Evolutionary conservation across 2,113 vertebrate species (phyloP).

Genomic region (Leucopternis melanops): DNA sequence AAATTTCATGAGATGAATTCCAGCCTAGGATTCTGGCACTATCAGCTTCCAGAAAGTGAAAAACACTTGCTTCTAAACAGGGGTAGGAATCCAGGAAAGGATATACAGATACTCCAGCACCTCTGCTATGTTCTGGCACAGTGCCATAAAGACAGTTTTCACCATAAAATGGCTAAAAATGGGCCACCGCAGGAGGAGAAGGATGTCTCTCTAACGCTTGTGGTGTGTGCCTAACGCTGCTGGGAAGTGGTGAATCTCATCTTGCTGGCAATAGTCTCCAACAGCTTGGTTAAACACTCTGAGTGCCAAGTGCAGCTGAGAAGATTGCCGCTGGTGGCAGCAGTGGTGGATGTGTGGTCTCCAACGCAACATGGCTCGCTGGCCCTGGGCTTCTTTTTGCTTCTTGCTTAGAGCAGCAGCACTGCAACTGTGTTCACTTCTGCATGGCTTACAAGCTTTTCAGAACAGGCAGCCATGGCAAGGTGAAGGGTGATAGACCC

Average conservation of each 20-base stretch:
- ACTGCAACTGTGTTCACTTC: not conserved
- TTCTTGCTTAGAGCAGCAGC: not conserved
- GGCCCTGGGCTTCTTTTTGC: not conserved
- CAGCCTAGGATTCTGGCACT: not conserved
- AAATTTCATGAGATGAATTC: not conserved
- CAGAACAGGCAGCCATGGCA: not conserved
- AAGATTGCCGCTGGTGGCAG: not conserved
- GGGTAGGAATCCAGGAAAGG: not conserved
- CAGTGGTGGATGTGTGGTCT: not conserved
- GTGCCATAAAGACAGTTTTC: not conserved
- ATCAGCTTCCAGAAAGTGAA: not conserved
- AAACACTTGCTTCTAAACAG: not conserved
- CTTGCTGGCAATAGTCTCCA: not conserved
- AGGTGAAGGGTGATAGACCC: not conserved
- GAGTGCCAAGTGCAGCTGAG: not conserved
- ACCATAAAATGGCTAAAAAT: not conserved
- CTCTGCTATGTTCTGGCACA: not conserved
- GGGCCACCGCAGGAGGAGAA: not conserved
- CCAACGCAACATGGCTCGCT: not conserved
- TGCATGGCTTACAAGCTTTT: not conserved
- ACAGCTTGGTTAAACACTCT: not conserved
- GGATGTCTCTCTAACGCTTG: not conserved
- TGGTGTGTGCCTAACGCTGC: not conserved
- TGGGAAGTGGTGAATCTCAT: not conserved
- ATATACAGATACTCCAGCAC: not conserved